These are phyloP conservation scores for Corythucha ciliata DNA, from an alignment of 2,888 invertebrate genomes.

Conservation along the genomic window DNA sequence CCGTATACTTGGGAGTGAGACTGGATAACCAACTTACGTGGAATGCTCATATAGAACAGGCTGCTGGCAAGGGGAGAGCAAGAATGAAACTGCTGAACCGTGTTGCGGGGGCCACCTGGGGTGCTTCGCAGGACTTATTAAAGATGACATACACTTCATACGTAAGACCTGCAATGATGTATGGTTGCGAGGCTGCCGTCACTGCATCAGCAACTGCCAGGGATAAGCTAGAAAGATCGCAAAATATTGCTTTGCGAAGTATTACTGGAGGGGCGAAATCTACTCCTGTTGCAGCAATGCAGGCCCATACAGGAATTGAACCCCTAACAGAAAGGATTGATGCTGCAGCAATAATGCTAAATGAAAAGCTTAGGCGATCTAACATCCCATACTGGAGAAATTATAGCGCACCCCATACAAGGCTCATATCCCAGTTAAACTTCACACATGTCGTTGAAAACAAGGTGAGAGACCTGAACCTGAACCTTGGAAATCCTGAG, in stretches of 20 bases:
- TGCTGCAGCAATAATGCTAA: not conserved
- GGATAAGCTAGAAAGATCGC: not conserved
- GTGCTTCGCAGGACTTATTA: not conserved
- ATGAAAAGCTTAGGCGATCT: not conserved
- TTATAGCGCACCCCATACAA: not conserved
- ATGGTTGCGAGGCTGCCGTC: slow-evolving; percentile 5
- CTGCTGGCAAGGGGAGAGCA: not conserved
- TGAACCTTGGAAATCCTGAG: not conserved
- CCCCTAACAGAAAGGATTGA: not conserved
- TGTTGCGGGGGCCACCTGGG: slow-evolving; percentile 9
- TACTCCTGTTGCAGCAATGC: not conserved
- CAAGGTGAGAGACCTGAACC: slow-evolving; percentile 1
- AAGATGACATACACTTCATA: slow-evolving; percentile 9
- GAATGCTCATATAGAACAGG: slow-evolving; percentile 6
- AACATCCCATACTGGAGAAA: too few species aligned
- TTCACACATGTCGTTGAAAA: not conserved
- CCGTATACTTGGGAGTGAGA: slow-evolving; percentile 10
- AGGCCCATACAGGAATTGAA: slow-evolving; percentile 1
- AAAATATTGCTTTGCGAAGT: not conserved
- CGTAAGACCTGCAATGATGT: slow-evolving; percentile 6
- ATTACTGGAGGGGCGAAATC: slow-evolving; percentile 1
- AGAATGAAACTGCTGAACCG: slow-evolving; percentile 10
- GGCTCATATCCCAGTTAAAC: not conserved
- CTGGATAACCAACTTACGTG: slow-evolving; percentile 4
- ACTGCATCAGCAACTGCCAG: slow-evolving; percentile 3